Conservation (phyloP, 2,113 vertebrate species). For the Carassius carassius region DNA sequence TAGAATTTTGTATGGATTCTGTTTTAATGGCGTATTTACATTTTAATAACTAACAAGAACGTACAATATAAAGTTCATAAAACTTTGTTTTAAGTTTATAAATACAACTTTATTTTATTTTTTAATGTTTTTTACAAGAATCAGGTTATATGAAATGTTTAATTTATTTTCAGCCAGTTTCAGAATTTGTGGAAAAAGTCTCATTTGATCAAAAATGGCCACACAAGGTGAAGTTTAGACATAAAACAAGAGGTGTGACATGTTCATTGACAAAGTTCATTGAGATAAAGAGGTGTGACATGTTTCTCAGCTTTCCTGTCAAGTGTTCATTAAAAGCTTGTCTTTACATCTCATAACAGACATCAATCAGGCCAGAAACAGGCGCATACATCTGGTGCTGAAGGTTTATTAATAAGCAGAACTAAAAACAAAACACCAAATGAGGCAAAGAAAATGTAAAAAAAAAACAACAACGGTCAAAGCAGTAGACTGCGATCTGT, state of each 20-base stretch:
- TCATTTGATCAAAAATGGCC: neutral
- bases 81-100: no score
- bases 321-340: neutral
- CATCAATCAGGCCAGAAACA: neutral
- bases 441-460: neutral
- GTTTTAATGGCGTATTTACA: no score
- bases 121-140: no score
- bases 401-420: neutral
- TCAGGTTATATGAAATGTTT: no score
- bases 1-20: no score
- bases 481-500: neutral
- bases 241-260: neutral
- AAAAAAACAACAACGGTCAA: no score
- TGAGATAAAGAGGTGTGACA: neutral
- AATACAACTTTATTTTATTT: no score
- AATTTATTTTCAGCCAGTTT: neutral
- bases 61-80: no score
- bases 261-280: no score
- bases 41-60: no score
- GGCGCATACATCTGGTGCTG: neutral
- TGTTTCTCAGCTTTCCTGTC: neutral
- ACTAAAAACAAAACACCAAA: neutral
- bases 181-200: neutral
- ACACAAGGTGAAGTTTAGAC: neutral
- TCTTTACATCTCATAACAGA: neutral